phyloP scores from a whole-genome alignment of 1,140 invertebrate genomes.

The Trinorchestia longiramus region DNA sequence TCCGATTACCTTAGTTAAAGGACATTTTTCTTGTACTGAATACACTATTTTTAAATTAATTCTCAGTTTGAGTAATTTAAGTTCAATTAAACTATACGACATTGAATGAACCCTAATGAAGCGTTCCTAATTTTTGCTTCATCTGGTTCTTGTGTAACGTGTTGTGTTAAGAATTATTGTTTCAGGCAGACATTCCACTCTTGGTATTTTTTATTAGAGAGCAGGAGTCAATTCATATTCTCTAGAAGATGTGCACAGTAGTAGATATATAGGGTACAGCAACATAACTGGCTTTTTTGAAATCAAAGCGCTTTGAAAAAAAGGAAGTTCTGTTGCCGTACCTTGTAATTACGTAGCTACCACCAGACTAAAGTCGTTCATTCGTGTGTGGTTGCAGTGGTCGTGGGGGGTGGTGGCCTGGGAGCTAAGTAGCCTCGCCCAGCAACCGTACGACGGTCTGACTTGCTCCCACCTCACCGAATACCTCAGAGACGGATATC shows the following conservation, averaged over 20 bases:
- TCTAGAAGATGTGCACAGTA: not conserved
- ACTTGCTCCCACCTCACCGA: conserved; percentile 90
- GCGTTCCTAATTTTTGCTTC: not conserved
- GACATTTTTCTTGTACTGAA: not conserved
- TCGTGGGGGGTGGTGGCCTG: conserved; percentile 92
- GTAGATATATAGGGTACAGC: too few relatives aligned
- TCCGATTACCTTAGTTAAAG: not conserved
- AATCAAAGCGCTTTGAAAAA: too few relatives aligned
- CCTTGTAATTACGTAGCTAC: not conserved
- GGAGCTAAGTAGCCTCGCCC: conserved; percentile 91
- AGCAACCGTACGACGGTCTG: conserved; percentile 88
- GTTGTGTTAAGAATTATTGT: not conserved
- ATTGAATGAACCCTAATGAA: not conserved
- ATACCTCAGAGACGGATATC: conserved; percentile 87
- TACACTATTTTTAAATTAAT: not conserved
- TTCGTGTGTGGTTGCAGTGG: conserved; percentile 77
- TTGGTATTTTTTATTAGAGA: not conserved
- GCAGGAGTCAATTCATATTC: not conserved
- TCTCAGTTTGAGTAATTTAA: not conserved
- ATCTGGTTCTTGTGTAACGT: not conserved
- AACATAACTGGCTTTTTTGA: too few relatives aligned
- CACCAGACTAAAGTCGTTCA: not conserved
- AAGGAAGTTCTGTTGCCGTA: too few relatives aligned
- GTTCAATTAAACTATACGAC: not conserved
- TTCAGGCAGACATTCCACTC: not conserved